Base-by-base conservation (phyloP, 1,140 invertebrate species). In the Sinella curviseta region DNA sequence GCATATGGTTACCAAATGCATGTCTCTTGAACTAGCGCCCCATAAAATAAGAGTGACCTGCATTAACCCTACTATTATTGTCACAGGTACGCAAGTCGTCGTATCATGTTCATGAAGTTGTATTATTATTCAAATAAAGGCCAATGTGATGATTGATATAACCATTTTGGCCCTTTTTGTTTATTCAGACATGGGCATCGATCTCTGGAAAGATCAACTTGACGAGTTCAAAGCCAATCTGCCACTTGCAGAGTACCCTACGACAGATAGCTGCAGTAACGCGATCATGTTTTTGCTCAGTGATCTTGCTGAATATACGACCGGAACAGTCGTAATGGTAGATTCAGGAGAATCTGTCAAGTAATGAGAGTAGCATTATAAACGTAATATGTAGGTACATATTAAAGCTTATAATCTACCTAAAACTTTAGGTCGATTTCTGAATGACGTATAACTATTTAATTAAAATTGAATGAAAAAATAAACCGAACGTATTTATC, bases 1-100 rank as follows among this genome's bases (percentile, higher is more conserved):
- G 74, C 33, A 75, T 28, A 75, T 75, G 74, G 12, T 75, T 2
- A 75, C 74, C 1, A 75, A 48, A 75, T 36, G 74, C 24, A 75
- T 36, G 34, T 31, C 74, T 4, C 3, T 39, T 2, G 34, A 75
- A 48, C 74, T 75, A 8, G 74, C 34, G n/a, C 74, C 74, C 8
- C 74, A 75, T 30, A 48, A 48, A 17, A 75, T 75, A 4, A 8
- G 74, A 12, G 74, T 75, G 12, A 75, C 14, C 24, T 14, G 3
- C 16, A 24, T 75, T 1, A 75, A 75, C 26, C 74, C 74, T 2
- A 75, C 74, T 54, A 48, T 75, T 17, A 54, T 70, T 33, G 65
- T 70, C 24, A 30, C 65, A 33, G 65, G 57, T 26, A 60, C 24
- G 12, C n/a, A n/a, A n/a, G n/a, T n/a, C n/a, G n/a, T n/a, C n/a